These are phyloP conservation scores for Liodrosophila aerea DNA, from an alignment of 2,888 invertebrate species.

Conservation along the genomic window DNA sequence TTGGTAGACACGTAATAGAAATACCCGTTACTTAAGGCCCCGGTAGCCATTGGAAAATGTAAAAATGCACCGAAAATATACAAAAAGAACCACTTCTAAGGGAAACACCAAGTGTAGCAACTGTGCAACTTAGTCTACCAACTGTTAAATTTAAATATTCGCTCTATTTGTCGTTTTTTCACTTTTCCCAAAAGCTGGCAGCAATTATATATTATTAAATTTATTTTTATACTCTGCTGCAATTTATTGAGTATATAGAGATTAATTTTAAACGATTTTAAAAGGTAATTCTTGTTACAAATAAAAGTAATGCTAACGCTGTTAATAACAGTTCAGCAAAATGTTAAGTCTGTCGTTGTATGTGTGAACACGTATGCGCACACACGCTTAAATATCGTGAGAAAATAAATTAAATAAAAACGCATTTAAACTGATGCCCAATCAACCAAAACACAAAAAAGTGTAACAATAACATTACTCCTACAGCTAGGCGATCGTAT, in stretches of 20 bases:
- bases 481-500: constrained; percentile 48
- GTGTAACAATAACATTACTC: constrained; percentile 51
- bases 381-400: constrained; percentile 68
- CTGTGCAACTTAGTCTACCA: neutral
- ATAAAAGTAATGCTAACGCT: constrained; percentile 6
- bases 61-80: too few relatives aligned
- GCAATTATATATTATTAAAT: neutral
- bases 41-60: too few relatives aligned
- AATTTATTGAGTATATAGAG: too few relatives aligned
- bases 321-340: constrained; percentile 52
- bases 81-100: too few relatives aligned
- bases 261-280: neutral
- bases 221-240: too few relatives aligned
- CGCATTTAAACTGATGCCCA: constrained; percentile 63
- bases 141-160: constrained; percentile 34
- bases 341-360: constrained; percentile 35
- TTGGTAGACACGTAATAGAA: too few relatives aligned
- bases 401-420: constrained; percentile 59
- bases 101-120: too few relatives aligned
- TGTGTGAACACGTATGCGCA: constrained; percentile 57
- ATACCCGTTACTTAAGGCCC: too few relatives aligned
- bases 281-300: neutral
- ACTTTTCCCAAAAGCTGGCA: neutral
- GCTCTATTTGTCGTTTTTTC: neutral
- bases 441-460: constrained; percentile 61